A percentile compares a stretch with the other conserved stretches of the same genome.
These are phyloP conservation scores for Pachypanchax playfairii DNA, from an alignment of 2,113 vertebrate species.

Conservation along the genomic window DNA sequence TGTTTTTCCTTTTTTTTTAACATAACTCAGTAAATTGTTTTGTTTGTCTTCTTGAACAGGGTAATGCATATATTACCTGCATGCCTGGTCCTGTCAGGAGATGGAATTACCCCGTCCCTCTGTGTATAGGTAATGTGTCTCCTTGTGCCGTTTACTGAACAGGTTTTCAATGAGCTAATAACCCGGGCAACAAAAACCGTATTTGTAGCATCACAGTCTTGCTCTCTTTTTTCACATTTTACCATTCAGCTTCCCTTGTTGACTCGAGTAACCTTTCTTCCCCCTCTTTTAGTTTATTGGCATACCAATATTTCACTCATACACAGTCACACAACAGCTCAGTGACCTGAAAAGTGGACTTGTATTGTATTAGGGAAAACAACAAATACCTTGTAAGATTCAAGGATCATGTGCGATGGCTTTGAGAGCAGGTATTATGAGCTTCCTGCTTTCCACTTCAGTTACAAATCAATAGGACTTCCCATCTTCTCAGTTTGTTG, in stretches of 20 bases:
- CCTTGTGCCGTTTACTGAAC: constrained; percentile 7
- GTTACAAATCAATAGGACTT: constrained; percentile 60
- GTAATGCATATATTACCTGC: constrained; percentile 95
- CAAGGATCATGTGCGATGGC: constrained; percentile 20
- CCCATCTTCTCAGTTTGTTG: constrained; percentile 37
- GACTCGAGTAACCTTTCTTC: constrained; percentile 16
- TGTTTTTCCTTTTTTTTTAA: constrained; percentile 12
- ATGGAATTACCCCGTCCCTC: constrained; percentile 97
- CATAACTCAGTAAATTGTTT: constrained; percentile 28
- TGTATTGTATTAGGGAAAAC: constrained; percentile 51
- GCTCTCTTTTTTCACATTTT: constrained; percentile 18
- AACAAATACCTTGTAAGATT: constrained; percentile 29
- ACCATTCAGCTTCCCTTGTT: constrained; percentile 10
- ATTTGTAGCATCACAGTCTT: constrained; percentile 24
- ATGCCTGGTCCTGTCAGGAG: constrained; percentile 98
- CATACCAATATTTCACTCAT: constrained; percentile 5
- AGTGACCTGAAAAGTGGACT: constrained; percentile 15
- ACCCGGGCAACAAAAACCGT: constrained; percentile 21
- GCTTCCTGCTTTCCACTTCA: constrained; percentile 46
- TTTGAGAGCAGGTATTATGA: constrained; percentile 34
- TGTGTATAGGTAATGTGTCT: constrained; percentile 89
- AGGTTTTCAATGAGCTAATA: constrained; percentile 40
- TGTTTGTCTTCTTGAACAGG: constrained; percentile 78
- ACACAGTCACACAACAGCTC: constrained; percentile 25
- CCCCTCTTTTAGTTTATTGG: constrained; percentile 5